Evolutionary conservation across 2,797 vertebrate species (phyloP).

Genomic region (Scarus forsteni): DNA sequence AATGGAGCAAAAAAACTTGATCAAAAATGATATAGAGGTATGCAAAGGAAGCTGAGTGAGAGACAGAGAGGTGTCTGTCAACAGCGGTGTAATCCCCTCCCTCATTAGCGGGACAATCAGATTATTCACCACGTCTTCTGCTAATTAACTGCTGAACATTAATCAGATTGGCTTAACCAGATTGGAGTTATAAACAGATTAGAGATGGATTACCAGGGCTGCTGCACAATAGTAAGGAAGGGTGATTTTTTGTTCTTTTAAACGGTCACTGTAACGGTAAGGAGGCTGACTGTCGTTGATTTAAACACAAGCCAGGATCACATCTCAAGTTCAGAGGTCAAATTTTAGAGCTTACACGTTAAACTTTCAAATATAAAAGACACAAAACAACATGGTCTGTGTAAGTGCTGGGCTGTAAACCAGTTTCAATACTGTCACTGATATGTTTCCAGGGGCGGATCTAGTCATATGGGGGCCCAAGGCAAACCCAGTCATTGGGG

Average conservation of each 20-base stretch:
- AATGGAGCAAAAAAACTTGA: slow-evolving; percentile 28
- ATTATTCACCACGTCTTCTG: slow-evolving; percentile 47
- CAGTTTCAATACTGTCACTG: too few relatives aligned
- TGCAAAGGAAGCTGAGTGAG: neutral
- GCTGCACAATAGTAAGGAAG: slow-evolving; percentile 14
- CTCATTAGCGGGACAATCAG: slow-evolving; percentile 64
- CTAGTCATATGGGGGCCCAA: too few relatives aligned
- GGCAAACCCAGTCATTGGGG: too few relatives aligned
- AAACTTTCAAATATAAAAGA: too few relatives aligned
- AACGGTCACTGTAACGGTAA: too few relatives aligned
- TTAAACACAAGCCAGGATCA: neutral
- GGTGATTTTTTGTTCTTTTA: neutral
- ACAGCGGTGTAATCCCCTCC: slow-evolving; percentile 55
- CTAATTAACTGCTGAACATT: slow-evolving; percentile 66
- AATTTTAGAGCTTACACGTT: too few relatives aligned
- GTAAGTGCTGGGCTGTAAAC: too few relatives aligned
- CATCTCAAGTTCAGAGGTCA: neutral
- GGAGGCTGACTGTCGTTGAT: neutral
- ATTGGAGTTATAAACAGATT: slow-evolving; percentile 73
- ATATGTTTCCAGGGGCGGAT: too few relatives aligned
- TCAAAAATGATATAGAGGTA: slow-evolving; percentile 25
- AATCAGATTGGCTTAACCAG: slow-evolving; percentile 69
- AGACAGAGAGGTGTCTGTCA: slow-evolving; percentile 34
- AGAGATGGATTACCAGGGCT: slow-evolving; percentile 52
- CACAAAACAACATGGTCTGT: too few relatives aligned